Conservation (phyloP, 1,140 invertebrate genomes). For the Sesamia nonagrioides region DNA sequence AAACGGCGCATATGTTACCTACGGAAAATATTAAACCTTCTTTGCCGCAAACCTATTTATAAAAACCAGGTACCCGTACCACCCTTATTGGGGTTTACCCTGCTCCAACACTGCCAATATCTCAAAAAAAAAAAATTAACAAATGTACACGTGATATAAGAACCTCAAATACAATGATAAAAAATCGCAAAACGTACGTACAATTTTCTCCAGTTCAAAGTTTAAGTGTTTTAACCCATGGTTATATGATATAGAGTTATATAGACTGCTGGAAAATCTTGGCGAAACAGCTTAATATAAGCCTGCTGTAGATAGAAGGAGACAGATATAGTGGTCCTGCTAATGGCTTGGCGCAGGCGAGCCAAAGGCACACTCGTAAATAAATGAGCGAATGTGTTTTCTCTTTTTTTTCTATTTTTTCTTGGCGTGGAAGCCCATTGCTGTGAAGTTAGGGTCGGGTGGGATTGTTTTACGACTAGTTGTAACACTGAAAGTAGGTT, state of each 20-base stretch:
- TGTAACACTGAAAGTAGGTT: conserved; percentile 63
- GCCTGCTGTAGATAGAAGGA: conserved; percentile 52
- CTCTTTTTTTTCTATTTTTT: conserved; percentile 64
- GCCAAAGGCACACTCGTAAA: conserved; percentile 78
- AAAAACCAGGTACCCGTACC: conserved; percentile 42
- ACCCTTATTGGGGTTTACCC: conserved; percentile 22
- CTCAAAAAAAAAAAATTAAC: conserved; percentile 45
- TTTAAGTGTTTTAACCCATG: conserved; percentile 72
- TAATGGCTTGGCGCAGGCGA: conserved; percentile 73
- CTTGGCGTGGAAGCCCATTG: conserved; percentile 57
- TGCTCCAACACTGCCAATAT: conserved; percentile 13
- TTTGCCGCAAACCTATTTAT: conserved; percentile 39
- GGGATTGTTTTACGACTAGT: conserved; percentile 66
- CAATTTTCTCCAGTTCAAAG: conserved; percentile 58
- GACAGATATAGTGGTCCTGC: conserved; percentile 70
- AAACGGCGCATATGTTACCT: conserved; percentile 30
- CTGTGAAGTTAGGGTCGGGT: conserved; percentile 51
- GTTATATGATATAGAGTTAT: too few species aligned
- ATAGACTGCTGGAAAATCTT: conserved; percentile 64
- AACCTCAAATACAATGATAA: conserved; percentile 41
- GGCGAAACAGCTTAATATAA: conserved; percentile 62
- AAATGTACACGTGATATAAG: conserved; percentile 43
- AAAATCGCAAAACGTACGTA: conserved; percentile 45
- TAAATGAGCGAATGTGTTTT: conserved; percentile 80
- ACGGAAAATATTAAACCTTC: conserved; percentile 27